Base-by-base conservation (phyloP, 2,888 invertebrate species). In the Plebejus argus region DNA sequence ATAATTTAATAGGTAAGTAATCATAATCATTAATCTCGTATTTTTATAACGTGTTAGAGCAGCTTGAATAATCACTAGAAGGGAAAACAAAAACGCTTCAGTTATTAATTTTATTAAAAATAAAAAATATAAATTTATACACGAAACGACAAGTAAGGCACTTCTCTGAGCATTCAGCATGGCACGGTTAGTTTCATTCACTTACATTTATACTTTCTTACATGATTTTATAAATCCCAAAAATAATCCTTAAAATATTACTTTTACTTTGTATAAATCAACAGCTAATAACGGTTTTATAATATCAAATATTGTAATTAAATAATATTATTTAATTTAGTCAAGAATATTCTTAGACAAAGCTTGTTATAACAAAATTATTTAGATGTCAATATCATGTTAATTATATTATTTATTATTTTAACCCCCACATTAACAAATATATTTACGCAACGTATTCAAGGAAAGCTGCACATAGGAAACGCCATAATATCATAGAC, bases 101-200 rank as follows among this genome's bases (percentile, higher is more conserved):
- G 89, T 90, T 89, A 90, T 88, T 89, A 85, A 82, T 78, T 85
- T 83, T 86, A 85, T 90, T 87, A 87, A 85, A 86, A 86, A 82
- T 86, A 45, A 85, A 85, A 84, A 83, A 85, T 81, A 81, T 81
- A 80, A 71, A 82, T 84, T 82, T 84, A 80, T 83, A 84, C 83
- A 84, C 79, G 79, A 81, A 80, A 81, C 77, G 80, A 81, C 81
- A 76, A 80, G 82, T 81, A 81, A 78, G 80, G 80, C 82, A 82
- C 81, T 79, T 78, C 78, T 80, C 84, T 85, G 86, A 85, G 79
- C 82, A 78, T 85, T 84, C 80, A 85, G 87, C 90, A 91, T 92
- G 92, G 92, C 91, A 92, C 91, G 76, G 82, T 83, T 81, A 81
- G 61, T 61, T 61, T 23, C 23, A 3, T 82, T 80, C 70, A 77